Evolutionary conservation across 2,113 vertebrate species (phyloP).

Genomic region (Epinephelus fuscoguttatus): DNA sequence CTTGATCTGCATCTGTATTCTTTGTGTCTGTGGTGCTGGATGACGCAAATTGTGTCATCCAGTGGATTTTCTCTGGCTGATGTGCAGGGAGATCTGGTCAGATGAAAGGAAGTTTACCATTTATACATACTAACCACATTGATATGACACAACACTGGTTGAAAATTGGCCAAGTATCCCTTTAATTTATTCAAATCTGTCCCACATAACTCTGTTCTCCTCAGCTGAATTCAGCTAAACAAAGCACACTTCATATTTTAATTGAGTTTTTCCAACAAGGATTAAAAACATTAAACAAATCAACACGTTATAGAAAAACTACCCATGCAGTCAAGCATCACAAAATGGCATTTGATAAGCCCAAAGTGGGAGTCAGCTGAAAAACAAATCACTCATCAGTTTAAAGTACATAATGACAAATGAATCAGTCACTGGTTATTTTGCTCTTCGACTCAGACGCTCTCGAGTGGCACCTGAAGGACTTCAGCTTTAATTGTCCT

Average conservation of each 20-base stretch:
- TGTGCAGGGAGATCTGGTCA: too few species aligned
- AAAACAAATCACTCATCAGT: constrained; percentile 35
- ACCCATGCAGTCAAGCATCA: constrained; percentile 30
- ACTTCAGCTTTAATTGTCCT: constrained; percentile 53
- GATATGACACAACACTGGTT: too few species aligned
- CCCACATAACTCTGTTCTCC: not conserved
- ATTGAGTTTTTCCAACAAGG: constrained; percentile 18
- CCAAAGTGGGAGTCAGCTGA: constrained; percentile 20
- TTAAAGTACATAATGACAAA: constrained; percentile 57
- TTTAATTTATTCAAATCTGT: not conserved
- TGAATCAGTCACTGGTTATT: constrained; percentile 39
- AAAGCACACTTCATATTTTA: constrained; percentile 21
- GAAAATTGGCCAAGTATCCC: not conserved
- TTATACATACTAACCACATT: too few species aligned
- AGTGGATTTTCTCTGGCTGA: too few species aligned
- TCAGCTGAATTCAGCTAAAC: constrained; percentile 7
- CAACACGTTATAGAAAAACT: constrained; percentile 15
- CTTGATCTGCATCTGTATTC: too few species aligned
- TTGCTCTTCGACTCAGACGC: constrained; percentile 35
- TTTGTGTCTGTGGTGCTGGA: too few species aligned
- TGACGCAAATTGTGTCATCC: too few species aligned
- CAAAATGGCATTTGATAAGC: constrained; percentile 29
- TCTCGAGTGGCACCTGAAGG: constrained; percentile 48
- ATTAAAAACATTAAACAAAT: constrained; percentile 44
- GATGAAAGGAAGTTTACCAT: too few species aligned